Evolutionary conservation across 2,888 invertebrate species (phyloP).

Genomic region (Plagodis dolabraria): DNA sequence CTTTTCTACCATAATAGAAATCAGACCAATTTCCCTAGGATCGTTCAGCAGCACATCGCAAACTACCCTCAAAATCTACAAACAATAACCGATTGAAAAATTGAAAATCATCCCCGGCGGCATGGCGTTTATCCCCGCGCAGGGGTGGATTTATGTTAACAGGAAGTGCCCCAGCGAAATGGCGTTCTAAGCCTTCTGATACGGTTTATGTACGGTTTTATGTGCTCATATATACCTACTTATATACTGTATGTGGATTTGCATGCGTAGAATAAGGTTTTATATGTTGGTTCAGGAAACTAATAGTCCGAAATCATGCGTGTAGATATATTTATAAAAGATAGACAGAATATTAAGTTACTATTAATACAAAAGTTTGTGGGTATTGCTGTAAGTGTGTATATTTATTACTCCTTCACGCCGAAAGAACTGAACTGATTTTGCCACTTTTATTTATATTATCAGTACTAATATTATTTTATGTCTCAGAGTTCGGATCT

Average conservation of each 20-base stretch:
- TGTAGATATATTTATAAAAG: no score
- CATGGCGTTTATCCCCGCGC: constrained; percentile 52
- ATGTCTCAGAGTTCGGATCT: no score
- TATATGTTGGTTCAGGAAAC: no score
- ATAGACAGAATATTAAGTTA: no score
- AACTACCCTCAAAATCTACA: constrained; percentile 15
- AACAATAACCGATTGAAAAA: constrained; percentile 37
- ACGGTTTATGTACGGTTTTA: constrained; percentile 61
- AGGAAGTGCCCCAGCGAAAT: constrained; percentile 75
- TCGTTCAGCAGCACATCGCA: background rate
- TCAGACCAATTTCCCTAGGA: background rate
- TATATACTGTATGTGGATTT: background rate
- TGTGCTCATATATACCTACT: constrained; percentile 28
- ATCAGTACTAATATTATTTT: no score
- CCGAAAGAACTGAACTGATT: no score
- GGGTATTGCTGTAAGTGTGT: no score
- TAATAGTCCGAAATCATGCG: no score
- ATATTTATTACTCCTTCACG: no score
- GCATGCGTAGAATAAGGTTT: background rate
- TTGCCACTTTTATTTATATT: no score
- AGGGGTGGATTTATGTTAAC: constrained; percentile 78
- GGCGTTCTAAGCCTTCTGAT: constrained; percentile 75
- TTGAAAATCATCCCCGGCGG: constrained; percentile 41
- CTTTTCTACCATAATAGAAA: background rate
- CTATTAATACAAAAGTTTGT: no score